Conservation (phyloP, 1,140 invertebrate species). For the Drosophila cardini region DNA sequence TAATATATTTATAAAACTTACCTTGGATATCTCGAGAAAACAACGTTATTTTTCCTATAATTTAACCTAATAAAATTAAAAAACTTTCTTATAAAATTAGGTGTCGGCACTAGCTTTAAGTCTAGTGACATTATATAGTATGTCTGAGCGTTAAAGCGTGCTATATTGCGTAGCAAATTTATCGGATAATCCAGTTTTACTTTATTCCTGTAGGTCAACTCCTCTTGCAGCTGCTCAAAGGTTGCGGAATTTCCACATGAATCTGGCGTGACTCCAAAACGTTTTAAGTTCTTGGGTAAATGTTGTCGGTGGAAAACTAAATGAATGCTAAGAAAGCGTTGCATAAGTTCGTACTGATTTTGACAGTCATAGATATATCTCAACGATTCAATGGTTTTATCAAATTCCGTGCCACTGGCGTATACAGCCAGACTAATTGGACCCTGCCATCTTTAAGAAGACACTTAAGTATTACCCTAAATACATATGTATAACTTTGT, state of each 20-base stretch:
- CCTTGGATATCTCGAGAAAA: constrained; percentile 13
- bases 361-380: constrained; percentile 88
- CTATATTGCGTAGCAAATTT: constrained; percentile 48
- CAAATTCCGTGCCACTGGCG: constrained; percentile 89
- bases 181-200: constrained; percentile 26
- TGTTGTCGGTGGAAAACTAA: constrained; percentile 92
- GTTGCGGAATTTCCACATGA: neutral
- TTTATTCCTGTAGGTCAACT: constrained; percentile 20
- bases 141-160: constrained; percentile 29
- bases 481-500: too few species aligned
- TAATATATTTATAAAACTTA: neutral
- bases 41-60: neutral
- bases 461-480: neutral
- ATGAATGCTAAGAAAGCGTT: constrained; percentile 92
- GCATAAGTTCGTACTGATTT: constrained; percentile 87
- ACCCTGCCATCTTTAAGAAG: constrained; percentile 86
- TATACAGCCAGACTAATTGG: constrained; percentile 90
- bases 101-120: constrained; percentile 34
- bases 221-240: constrained; percentile 1
- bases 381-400: constrained; percentile 87
- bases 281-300: constrained; percentile 89
- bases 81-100: constrained; percentile 31
- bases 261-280: constrained; percentile 86
- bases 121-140: constrained; percentile 47
- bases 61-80: constrained; percentile 3